A percentile compares a stretch with the other conserved stretches of the same genome.
phyloP scores from a whole-genome alignment of 92 coral and sea anemone species.

The Phymanthus crucifer region DNA sequence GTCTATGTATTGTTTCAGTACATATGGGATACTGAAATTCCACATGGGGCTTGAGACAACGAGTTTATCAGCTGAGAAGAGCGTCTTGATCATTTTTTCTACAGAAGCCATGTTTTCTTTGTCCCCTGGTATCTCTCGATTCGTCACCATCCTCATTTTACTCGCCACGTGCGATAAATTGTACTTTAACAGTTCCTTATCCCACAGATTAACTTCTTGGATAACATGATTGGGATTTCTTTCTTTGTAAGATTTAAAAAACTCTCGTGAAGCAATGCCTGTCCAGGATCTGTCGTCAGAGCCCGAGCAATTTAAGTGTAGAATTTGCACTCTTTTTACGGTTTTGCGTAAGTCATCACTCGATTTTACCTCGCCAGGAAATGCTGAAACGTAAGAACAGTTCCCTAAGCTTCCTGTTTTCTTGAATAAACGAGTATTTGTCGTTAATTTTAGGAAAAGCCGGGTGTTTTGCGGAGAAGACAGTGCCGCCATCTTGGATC shows the following conservation, averaged over 20 bases:
- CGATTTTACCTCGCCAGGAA: conserved; percentile 83
- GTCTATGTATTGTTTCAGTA: conserved; percentile 93
- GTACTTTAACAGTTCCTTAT: conserved; percentile 75
- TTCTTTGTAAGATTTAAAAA: conserved; percentile 68
- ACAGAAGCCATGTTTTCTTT: conserved; percentile 67
- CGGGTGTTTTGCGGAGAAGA: conserved; percentile 5
- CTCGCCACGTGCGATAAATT: conserved; percentile 92
- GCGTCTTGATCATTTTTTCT: conserved; percentile 79
- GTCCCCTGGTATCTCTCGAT: conserved; percentile 65
- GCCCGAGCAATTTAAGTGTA: conserved; percentile 94
- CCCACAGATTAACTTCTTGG: conserved; percentile 91
- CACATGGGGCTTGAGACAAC: conserved; percentile 98
- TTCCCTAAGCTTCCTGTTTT: neutral
- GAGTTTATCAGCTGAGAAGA: conserved; percentile 84
- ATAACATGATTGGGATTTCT: conserved; percentile 57
- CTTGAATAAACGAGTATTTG: neutral
- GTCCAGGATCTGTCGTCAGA: conserved; percentile 87
- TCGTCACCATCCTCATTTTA: conserved; percentile 92
- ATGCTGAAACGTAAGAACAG: conserved; percentile 73
- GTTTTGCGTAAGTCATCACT: conserved; percentile 60
- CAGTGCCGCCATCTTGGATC: conserved; percentile 44
- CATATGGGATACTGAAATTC: conserved; percentile 97
- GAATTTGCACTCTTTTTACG: conserved; percentile 59
- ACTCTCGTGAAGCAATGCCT: conserved; percentile 77
- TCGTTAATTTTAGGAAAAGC: conserved; percentile 13